Conservation (phyloP, 2,797 vertebrate genomes). For the Cossypha heuglini region DNA sequence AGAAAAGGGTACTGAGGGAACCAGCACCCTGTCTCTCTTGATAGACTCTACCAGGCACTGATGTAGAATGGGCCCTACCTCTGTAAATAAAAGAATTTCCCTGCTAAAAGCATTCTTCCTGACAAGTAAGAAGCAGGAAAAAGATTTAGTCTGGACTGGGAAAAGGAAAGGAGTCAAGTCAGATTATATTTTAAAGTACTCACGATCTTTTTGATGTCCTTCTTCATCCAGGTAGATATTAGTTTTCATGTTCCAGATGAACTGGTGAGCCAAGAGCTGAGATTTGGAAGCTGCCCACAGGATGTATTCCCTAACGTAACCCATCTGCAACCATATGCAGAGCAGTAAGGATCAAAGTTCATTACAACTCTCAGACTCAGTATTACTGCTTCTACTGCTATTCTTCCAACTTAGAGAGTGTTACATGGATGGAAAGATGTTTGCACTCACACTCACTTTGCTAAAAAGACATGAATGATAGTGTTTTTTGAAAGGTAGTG, state of each 20-base stretch:
- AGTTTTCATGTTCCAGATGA: conserved; percentile 99
- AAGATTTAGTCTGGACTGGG: not conserved
- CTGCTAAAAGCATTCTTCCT: not conserved
- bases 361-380: not conserved
- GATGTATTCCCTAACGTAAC: conserved; percentile 96
- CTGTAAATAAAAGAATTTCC: not conserved
- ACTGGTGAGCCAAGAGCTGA: conserved; percentile 95
- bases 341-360: not conserved
- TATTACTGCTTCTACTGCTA: not conserved
- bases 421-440: not conserved
- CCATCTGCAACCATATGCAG: conserved; percentile 82
- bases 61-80: not conserved
- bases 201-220: conserved; percentile 94
- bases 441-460: not conserved
- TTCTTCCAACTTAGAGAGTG: not conserved
- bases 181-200: conserved; percentile 57
- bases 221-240: conserved; percentile 96
- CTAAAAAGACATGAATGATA: not conserved
- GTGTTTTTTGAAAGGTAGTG: not conserved
- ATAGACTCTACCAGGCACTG: not conserved
- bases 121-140: not conserved
- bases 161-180: not conserved
- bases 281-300: conserved; percentile 96
- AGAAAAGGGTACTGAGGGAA: not conserved
- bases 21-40: not conserved